phyloP scores from a whole-genome alignment of 2,797 vertebrate species.

The Caiman crocodilus region DNA sequence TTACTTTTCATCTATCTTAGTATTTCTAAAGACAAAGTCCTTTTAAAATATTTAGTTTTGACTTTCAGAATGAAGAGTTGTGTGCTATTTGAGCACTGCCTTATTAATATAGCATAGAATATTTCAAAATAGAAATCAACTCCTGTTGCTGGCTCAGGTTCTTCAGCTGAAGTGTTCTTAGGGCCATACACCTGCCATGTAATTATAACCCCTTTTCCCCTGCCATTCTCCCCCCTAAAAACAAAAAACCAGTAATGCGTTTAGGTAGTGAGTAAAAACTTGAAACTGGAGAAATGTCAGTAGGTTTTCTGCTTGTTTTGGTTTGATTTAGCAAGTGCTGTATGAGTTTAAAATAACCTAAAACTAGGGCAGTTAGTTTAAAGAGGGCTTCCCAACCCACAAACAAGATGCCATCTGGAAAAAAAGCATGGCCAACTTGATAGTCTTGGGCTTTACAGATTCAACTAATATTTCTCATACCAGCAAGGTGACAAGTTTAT shows the following conservation, averaged over 20 bases:
- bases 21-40: neutral
- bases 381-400: neutral
- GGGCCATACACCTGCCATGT: neutral
- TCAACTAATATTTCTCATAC: neutral
- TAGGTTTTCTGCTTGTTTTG: neutral
- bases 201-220: neutral
- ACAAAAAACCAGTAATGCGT: neutral
- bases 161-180: neutral
- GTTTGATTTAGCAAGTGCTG: neutral
- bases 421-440: neutral
- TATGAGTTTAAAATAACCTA: neutral
- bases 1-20: neutral
- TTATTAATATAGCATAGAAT: neutral
- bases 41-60: neutral
- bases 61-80: neutral
- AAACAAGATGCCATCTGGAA: rapidly evolving
- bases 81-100: neutral
- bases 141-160: neutral
- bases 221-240: neutral
- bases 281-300: neutral
- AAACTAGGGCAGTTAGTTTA: neutral
- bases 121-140: neutral
- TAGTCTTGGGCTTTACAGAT: neutral
- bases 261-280: neutral
- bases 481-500: neutral